Conservation (phyloP, 2,888 invertebrate species). For the Cerastis rubricosa region DNA sequence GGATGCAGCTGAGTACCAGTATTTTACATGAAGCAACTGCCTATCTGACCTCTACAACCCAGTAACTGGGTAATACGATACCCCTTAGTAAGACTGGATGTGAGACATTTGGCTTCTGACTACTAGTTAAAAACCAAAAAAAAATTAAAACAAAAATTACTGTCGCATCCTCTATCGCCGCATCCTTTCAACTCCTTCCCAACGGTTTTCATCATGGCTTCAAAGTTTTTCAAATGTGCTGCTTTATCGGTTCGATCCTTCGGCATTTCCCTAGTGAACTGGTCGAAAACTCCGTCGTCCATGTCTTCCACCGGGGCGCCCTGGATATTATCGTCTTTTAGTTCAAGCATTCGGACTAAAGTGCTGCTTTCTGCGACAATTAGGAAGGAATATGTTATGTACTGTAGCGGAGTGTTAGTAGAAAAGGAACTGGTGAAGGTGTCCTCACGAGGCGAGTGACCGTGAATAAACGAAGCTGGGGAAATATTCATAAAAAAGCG, state of each 20-base stretch:
- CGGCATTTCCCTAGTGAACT: conserved; percentile 76
- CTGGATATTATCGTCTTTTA: conserved; percentile 73
- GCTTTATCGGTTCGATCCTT: conserved; percentile 68
- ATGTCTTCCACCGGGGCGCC: conserved; percentile 68
- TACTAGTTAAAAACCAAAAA: no score
- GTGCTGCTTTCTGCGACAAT: conserved; percentile 75
- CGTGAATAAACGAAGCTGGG: neutral
- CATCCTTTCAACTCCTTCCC: conserved; percentile 76
- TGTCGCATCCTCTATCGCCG: conserved; percentile 75
- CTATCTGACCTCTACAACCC: no score
- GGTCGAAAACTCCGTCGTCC: conserved; percentile 76
- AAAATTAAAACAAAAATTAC: conserved; percentile 72
- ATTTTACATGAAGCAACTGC: no score
- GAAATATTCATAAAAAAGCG: neutral
- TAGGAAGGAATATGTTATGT: conserved; percentile 55
- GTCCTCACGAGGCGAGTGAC: conserved; percentile 5
- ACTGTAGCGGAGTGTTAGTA: conserved; percentile 23
- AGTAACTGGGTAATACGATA: no score
- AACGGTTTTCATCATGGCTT: conserved; percentile 76
- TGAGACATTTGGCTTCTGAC: no score
- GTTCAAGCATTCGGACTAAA: conserved; percentile 77
- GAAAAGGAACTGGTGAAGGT: conserved; percentile 3
- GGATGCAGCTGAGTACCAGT: no score
- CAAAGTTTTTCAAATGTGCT: conserved; percentile 77
- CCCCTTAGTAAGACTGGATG: no score